These are phyloP conservation scores for Sternotherus odoratus DNA, from an alignment of 2,797 vertebrate species.

Conservation along the genomic window DNA sequence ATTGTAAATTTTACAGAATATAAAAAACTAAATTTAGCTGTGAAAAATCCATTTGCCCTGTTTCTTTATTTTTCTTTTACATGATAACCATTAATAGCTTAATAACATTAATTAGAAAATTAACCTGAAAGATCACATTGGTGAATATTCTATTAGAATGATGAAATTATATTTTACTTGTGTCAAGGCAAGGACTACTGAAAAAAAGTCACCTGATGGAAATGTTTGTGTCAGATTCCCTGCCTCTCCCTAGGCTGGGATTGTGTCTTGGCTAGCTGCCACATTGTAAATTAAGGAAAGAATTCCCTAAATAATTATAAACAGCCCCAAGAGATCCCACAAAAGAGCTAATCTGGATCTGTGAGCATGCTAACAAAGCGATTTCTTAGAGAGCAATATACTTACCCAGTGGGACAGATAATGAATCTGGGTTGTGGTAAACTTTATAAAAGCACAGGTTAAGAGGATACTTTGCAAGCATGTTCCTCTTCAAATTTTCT, in stretches of 20 bases:
- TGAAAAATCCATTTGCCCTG: no score
- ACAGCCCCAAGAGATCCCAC: conserved; percentile 74
- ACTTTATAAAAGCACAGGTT: conserved; percentile 71
- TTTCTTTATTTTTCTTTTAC: not conserved
- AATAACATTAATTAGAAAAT: not conserved
- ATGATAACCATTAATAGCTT: not conserved
- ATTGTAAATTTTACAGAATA: not conserved
- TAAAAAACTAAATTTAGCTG: not conserved
- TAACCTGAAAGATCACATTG: not conserved
- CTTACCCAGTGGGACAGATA: conserved; percentile 70
- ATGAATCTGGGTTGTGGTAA: conserved; percentile 79
- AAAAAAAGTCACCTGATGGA: conserved; percentile 64
- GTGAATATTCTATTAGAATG: not conserved
- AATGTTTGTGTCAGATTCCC: conserved; percentile 58
- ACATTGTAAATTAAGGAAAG: conserved; percentile 75
- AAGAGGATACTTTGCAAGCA: conserved; percentile 61
- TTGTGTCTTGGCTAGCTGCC: conserved; percentile 52
- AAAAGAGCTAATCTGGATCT: conserved; percentile 75
- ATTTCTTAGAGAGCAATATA: conserved; percentile 77
- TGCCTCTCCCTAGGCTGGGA: conserved; percentile 66
- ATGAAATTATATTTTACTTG: not conserved
- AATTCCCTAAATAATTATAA: conserved; percentile 81
- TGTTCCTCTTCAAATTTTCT: conserved; percentile 14
- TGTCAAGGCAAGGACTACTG: conserved; percentile 47
- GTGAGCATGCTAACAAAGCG: conserved; percentile 78